These are phyloP conservation scores for Ranitomeya variabilis DNA, from an alignment of 2,113 vertebrate genomes.

Conservation along the genomic window DNA sequence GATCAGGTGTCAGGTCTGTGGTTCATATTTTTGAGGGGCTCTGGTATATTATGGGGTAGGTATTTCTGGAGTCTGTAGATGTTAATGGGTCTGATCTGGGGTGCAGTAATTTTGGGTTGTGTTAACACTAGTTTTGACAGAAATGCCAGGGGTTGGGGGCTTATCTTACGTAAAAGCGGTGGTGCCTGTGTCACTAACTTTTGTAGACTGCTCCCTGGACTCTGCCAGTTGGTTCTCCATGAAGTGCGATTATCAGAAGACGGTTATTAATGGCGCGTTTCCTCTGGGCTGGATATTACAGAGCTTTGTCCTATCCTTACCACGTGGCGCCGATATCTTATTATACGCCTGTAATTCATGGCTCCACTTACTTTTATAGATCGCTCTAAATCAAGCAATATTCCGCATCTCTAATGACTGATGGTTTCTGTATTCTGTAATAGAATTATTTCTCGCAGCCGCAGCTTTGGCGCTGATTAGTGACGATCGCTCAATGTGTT, in stretches of 20 bases:
- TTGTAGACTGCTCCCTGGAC: background rate
- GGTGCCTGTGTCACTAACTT: background rate
- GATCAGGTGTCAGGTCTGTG: background rate
- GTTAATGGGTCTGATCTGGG: too few species aligned
- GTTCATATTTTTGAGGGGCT: background rate
- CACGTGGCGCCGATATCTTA: background rate
- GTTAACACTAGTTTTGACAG: too few species aligned
- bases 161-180: too few species aligned
- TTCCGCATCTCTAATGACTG: background rate
- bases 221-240: background rate
- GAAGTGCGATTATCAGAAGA: background rate
- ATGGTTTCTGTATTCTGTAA: background rate
- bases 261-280: background rate
- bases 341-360: background rate
- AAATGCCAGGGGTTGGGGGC: too few species aligned
- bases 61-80: background rate
- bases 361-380: conserved; percentile 14
- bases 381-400: background rate
- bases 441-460: background rate
- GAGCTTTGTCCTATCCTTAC: background rate
- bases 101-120: too few species aligned
- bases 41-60: too few species aligned
- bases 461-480: conserved; percentile 4
- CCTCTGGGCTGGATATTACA: background rate
- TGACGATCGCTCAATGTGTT: conserved; percentile 15